Evolutionary conservation across 2,797 vertebrate genomes (phyloP), one percentile per base, ranked within the genome.

Genomic region (Myotis daubentonii): DNA sequence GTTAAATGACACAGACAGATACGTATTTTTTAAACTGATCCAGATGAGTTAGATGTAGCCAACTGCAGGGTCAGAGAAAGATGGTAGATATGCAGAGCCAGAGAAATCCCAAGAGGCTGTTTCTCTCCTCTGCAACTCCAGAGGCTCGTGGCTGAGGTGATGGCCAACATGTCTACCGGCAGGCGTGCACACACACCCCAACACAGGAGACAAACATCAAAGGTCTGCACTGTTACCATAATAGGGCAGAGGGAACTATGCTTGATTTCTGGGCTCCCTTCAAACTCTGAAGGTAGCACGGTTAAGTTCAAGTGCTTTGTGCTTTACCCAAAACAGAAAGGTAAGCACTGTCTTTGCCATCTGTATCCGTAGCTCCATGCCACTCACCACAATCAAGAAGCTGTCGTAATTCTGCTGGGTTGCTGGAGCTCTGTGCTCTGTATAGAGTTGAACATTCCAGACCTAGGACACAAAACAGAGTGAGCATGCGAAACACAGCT

Each of bases 371-470:
- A 68, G 62, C 23, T 55, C 47, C 3, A 0, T 20, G 71, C 89
- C 86, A 98, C 98, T 98, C 97, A 99, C 99, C 99, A 97, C 98
- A 98, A 71, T 99, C 99, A 97, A 99, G 99, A 97, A 98, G 99
- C 97, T 99, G 99, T 95, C 99, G 98, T 97, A 99, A 98, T 97
- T 99, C 99, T 22, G 98, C 97, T 33, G 98, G 97, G 38, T 97
- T 99, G 82, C 98, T 99, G 87, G 99, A 99, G 72, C 99, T 99
- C 97, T 99, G 99, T 36, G 99, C 98, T 97, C 99, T 98, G 95
- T 99, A 99, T 23, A 99, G 98, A 51, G 99, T 99, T 30, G 99
- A 98, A 97, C 99, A 99, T 92, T 99, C 99, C 97, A 99, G 97
- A 98, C 99, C 99, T 99, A 97, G 71, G 97, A 97, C 95, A 97